A percentile compares a stretch with the other conserved stretches of the same genome.
Conservation (phyloP, 2,113 vertebrate genomes). For the Gadus chalcogrammus region DNA sequence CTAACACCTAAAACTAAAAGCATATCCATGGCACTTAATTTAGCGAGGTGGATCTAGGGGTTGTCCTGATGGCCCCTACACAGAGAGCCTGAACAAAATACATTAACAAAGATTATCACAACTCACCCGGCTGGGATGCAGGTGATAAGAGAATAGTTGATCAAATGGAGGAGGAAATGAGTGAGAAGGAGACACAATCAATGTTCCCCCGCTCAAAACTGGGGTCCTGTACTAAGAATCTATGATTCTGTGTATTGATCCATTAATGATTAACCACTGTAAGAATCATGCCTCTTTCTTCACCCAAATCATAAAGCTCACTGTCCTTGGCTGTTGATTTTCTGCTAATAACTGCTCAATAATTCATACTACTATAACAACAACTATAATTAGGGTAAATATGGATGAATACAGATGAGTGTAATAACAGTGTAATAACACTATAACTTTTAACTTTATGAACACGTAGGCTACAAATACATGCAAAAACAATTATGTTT, state of each 20-base stretch:
- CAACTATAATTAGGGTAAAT: too few relatives aligned
- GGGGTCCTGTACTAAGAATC: conserved; percentile 12
- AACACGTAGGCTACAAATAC: too few relatives aligned
- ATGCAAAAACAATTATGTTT: too few relatives aligned
- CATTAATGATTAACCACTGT: conserved; percentile 57
- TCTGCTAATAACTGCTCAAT: neutral
- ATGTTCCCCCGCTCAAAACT: neutral
- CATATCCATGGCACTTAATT: too few relatives aligned
- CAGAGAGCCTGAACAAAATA: neutral
- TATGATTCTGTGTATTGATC: conserved; percentile 25
- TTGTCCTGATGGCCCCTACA: too few relatives aligned
- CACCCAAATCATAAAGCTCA: conserved; percentile 30
- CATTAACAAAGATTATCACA: neutral
- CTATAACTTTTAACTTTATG: too few relatives aligned
- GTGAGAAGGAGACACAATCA: neutral
- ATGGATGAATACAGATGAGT: too few relatives aligned
- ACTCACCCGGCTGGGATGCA: conserved; percentile 4
- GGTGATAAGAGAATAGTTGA: neutral
- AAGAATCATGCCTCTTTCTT: conserved; percentile 41
- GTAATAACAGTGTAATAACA: too few relatives aligned
- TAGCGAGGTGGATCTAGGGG: neutral
- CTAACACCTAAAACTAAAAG: too few relatives aligned
- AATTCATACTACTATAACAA: too few relatives aligned
- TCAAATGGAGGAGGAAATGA: neutral
- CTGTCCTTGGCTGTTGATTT: neutral